Conservation (phyloP, 2,113 vertebrate species). For the Tupaia chinensis region DNA sequence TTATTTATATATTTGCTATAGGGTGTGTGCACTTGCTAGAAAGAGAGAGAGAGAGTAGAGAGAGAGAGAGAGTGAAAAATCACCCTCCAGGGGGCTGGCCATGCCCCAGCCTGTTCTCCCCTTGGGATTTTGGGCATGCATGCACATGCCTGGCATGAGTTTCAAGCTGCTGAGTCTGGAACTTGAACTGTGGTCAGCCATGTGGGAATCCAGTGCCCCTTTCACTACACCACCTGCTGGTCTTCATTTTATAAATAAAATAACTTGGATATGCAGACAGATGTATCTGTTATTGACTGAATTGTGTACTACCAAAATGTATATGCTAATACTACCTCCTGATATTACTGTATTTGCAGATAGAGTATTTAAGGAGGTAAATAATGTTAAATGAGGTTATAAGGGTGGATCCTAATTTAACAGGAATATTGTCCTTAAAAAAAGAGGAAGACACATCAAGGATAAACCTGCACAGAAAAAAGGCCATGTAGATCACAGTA, state of each 20-base stretch:
- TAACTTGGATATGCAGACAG: neutral
- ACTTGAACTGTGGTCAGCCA: too few relatives aligned
- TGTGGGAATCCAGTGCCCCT: too few relatives aligned
- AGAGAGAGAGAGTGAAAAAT: too few relatives aligned
- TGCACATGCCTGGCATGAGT: too few relatives aligned
- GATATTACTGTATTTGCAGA: neutral
- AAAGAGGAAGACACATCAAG: neutral
- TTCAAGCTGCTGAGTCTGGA: too few relatives aligned
- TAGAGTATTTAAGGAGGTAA: neutral
- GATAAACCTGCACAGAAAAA: neutral
- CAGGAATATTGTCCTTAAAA: neutral
- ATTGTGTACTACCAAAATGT: neutral
- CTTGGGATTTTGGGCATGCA: too few relatives aligned
- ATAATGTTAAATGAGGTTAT: neutral
- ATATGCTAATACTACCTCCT: neutral
- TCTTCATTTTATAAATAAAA: neutral
- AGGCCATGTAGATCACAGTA: neutral
- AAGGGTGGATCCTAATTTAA: neutral
- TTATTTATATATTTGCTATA: too few relatives aligned
- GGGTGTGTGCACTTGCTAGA: too few relatives aligned
- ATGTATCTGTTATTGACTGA: neutral
- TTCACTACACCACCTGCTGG: too few relatives aligned
- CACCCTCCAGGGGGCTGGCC: too few relatives aligned
- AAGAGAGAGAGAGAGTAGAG: too few relatives aligned
- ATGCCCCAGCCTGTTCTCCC: too few relatives aligned